Evolutionary conservation across 2,888 invertebrate genomes (phyloP), one percentile per base, ranked within the genome.

Genomic region (Sphinx pinastri): DNA sequence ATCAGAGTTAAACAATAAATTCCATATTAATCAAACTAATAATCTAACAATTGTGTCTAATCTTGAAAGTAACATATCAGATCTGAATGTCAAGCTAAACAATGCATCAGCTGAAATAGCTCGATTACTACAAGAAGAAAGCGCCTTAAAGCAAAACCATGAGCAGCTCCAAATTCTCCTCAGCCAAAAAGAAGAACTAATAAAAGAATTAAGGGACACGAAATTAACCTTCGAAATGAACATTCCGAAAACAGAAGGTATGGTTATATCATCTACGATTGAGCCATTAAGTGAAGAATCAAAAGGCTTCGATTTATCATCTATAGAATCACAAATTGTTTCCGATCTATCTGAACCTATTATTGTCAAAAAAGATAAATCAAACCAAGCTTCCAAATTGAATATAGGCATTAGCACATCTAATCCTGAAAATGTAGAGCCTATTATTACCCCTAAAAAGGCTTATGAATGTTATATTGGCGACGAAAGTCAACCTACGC

Each of bases 381-480:
- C 71, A 14, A 84, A 81, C 71, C 86, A 86, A 81, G 75, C 79
- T 59, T 73, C 84, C 51, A 85, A 88, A 71, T 74, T 79, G 14
- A 73, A 80, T 72, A 78, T 86, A 76, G 80, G 82, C 71, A 74
- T 82, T 73, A 72, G 81, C 25, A 63, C 69, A n/a, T 71, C 63
- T 70, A 69, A 77, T 49, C 60, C 74, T 16, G 72, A 77, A 67
- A 75, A 84, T n/a, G 72, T 79, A 51, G 94, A 94, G 79, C 84
- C 89, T 69, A 71, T 88, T 0, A 94, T 95, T 73, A 88, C 92
- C 54, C 90, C 95, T 14, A 94, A 95, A 80, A 95, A 94, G 79
- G 88, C 95, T 0, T 95, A 95, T 77, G 72, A 93, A 2, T 95
- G 95, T 78, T 94, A 94, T 72, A 86, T 88, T 73, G 82, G 83